Percentiles rank a stretch among this genome's conserved stretches.
These are phyloP conservation scores for Acronicta psi DNA, from an alignment of 2,888 invertebrate species.

Conservation along the genomic window DNA sequence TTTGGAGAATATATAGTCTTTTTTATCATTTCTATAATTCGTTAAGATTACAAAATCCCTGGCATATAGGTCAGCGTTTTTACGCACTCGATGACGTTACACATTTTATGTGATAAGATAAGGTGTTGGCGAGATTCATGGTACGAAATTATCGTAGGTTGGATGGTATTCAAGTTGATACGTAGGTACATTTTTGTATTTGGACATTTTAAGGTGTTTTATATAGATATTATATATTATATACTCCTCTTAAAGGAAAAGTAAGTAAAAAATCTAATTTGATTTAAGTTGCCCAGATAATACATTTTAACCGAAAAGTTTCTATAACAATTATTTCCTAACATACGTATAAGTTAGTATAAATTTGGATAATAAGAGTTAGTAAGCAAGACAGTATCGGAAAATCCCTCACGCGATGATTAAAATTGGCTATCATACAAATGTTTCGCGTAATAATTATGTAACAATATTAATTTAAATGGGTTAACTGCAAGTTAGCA, in stretches of 20 bases:
- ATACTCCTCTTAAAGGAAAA: no score
- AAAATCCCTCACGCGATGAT: neutral
- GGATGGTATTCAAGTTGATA: neutral
- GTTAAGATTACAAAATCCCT: conserved; percentile 55
- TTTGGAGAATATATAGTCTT: conserved; percentile 8
- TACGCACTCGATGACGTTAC: conserved; percentile 48
- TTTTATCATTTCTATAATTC: conserved; percentile 58
- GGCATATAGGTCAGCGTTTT: conserved; percentile 38
- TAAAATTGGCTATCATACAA: neutral
- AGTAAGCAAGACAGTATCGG: neutral
- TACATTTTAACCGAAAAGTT: no score
- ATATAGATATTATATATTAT: no score
- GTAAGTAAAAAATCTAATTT: no score
- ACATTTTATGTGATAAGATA: conserved; percentile 56
- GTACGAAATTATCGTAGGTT: conserved; percentile 22
- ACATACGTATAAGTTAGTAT: no score
- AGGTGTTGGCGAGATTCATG: conserved; percentile 30
- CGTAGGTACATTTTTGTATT: neutral
- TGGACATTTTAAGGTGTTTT: no score
- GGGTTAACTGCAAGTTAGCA: neutral
- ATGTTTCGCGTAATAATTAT: conserved; percentile 9
- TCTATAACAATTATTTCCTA: no score
- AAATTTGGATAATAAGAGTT: neutral
- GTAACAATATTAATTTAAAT: neutral
- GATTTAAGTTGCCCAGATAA: no score